Evolutionary conservation across 2,888 invertebrate species (phyloP), one percentile per base, ranked within the genome.

Genomic region (Nomada hirtipes): DNA sequence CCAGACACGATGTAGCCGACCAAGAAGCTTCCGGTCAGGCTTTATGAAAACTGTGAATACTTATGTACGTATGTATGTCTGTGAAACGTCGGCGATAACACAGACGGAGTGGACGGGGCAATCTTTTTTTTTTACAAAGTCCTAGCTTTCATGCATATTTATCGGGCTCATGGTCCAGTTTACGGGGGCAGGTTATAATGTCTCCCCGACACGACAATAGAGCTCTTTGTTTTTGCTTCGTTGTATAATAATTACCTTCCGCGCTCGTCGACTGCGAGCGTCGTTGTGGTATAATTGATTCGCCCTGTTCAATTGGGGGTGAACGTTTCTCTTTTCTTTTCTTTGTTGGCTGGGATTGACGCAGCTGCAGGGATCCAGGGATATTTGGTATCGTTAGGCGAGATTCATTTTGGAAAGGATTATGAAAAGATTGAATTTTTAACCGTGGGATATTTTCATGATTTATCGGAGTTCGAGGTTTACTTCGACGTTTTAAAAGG

Each of bases 31-130:
- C 76, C 77, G 76, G 71, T 74, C 74, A 55, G 64, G 60, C 68
- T 69, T 73, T 72, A 79, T 61, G 83, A 65, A 26, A 75, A 72
- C 72, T 57, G 20, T 75, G 74, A 78, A 82, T 78, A 68, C 61
- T 47, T 47, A 15, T 36, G 36, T 36, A 36, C 0, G 42, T 1
- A 20, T 4, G 20, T 4, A 4, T 29, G 52, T 69, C 29, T n/a
- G 50, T 36, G 44, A 47, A 2, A 36, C 15, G 60, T 47, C 18
- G 20, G 23, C 36, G 53, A 52, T 3, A 36, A 20, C 18, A 18
- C 18, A 20, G 36, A 20, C 29, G 4, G 20, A n/a, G n/a, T 36
- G 61, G 42, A 61, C n/a, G 42, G 36, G 26, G 47, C 63, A 68
- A 52, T 55, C n/a, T 47, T 42, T 53, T 23, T 23, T 36, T 61